Evolutionary conservation across 2,113 vertebrate species (phyloP).

Genomic region (human (Homo sapiens)): GRCh38 chr15:94387001-94387500

Average conservation of each 20-base stretch:
- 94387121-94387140: neutral
- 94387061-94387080: too few species aligned
- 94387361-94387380: neutral
- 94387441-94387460: neutral
- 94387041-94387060: too few species aligned
- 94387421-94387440: neutral
- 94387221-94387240: neutral
- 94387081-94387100: neutral
- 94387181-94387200: neutral
- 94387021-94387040: too few species aligned
- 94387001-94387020: too few species aligned
- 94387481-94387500: neutral
- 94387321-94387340: too few species aligned
- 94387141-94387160: neutral
- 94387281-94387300: neutral
- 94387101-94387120: neutral
- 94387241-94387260: neutral
- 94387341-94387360: fast-evolving
- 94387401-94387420: neutral
- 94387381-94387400: neutral
- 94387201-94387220: neutral
- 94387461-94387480: neutral
- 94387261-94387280: neutral
- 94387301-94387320: neutral
- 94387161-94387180: conserved; percentile 34